Conservation (phyloP, 2,113 vertebrate species). For the Fulica atra region DNA sequence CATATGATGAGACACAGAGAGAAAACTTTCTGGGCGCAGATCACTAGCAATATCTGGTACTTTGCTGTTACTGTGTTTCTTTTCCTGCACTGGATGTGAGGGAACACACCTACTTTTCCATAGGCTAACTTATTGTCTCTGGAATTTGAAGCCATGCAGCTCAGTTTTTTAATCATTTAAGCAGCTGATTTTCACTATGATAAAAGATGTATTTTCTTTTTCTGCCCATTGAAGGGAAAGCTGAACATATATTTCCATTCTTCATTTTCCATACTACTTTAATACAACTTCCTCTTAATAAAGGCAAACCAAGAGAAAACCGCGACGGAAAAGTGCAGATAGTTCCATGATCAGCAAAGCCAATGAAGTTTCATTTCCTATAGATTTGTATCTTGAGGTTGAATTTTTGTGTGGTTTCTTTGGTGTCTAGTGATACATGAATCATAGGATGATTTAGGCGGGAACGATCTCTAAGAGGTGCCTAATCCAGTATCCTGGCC, state of each 20-base stretch:
- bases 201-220: neutral
- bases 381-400: neutral
- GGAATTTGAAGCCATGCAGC: neutral
- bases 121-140: neutral
- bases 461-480: neutral
- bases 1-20: neutral
- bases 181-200: neutral
- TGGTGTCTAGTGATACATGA: neutral
- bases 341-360: neutral
- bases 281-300: slow-evolving; percentile 30
- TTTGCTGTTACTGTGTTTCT: neutral
- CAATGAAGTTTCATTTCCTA: slow-evolving; percentile 41
- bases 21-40: neutral
- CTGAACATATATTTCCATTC: neutral
- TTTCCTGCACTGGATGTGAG: neutral
- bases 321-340: neutral
- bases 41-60: neutral
- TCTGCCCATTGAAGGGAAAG: neutral
- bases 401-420: neutral
- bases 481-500: neutral
- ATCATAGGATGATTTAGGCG: neutral
- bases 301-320: neutral
- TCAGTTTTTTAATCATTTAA: neutral
- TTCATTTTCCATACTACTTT: slow-evolving; percentile 22
- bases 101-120: neutral